phyloP scores from a whole-genome alignment of 2,888 invertebrate species.

The Agrenia bidenticulata region DNA sequence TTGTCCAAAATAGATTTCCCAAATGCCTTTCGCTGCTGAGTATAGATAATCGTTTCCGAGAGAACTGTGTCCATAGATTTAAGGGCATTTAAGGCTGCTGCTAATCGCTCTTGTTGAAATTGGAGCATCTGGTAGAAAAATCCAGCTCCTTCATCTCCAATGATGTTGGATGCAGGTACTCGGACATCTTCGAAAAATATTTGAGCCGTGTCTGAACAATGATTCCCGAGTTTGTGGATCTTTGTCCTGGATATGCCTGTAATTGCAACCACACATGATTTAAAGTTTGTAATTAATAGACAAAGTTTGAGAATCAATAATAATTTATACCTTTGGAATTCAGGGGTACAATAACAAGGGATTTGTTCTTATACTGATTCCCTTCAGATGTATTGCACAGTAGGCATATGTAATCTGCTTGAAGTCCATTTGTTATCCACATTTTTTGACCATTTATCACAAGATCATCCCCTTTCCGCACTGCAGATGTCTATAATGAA shows the following conservation, averaged over 20 bases:
- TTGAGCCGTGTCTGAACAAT: constrained; percentile 61
- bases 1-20: constrained; percentile 58
- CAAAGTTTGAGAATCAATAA: too few relatives aligned
- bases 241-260: constrained; percentile 53
- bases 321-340: constrained; percentile 56
- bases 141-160: constrained; percentile 61
- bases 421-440: constrained; percentile 59
- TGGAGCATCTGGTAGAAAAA: constrained; percentile 62
- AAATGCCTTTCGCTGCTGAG: constrained; percentile 58
- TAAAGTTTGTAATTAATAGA: too few relatives aligned
- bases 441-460: constrained; percentile 62
- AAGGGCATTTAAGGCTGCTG: constrained; percentile 54
- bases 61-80: constrained; percentile 41
- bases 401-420: constrained; percentile 64
- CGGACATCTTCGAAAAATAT: constrained; percentile 61
- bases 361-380: constrained; percentile 59
- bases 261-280: too few relatives aligned
- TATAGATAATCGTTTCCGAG: constrained; percentile 59
- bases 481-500: constrained; percentile 59
- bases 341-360: constrained; percentile 61
- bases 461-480: constrained; percentile 57
- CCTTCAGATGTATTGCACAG: constrained; percentile 60
- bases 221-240: constrained; percentile 61
- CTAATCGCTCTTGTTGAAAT: constrained; percentile 62
- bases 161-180: constrained; percentile 59